Evolutionary conservation across 2,888 invertebrate genomes (phyloP).

Genomic region (Latrodectus hesperus): DNA sequence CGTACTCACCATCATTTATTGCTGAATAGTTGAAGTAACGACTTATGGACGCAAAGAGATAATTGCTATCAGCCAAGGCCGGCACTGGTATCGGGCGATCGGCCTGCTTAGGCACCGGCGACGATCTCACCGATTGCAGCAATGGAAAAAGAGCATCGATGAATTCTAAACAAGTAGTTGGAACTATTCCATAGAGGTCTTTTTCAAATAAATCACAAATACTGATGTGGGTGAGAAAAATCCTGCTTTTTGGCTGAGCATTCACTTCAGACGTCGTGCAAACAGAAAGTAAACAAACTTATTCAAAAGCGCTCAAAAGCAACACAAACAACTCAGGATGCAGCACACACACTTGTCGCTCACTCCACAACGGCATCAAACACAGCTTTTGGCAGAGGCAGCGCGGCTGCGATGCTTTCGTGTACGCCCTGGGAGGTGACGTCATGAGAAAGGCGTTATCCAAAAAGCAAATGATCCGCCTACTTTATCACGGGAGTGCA

Average conservation of each 20-base stretch:
- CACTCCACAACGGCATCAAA: constrained; percentile 11
- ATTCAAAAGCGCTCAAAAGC: not conserved
- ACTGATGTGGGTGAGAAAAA: not conserved
- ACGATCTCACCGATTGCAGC: constrained; percentile 12
- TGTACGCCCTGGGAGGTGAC: constrained; percentile 17
- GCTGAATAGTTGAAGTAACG: not conserved
- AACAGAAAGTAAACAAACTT: constrained; percentile 10
- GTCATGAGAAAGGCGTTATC: constrained; percentile 35
- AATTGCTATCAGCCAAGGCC: constrained; percentile 3
- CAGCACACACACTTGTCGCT: constrained; percentile 21
- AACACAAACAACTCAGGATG: constrained; percentile 25
- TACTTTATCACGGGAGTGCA: not conserved
- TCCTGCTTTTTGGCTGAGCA: not conserved
- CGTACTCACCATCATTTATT: not conserved
- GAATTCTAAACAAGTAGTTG: not conserved
- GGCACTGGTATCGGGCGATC: constrained; percentile 12
- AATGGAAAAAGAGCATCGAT: not conserved
- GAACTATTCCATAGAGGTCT: not conserved
- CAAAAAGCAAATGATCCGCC: constrained; percentile 6
- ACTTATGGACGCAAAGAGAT: constrained; percentile 15
- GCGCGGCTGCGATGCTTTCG: constrained; percentile 7
- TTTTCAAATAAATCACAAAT: constrained; percentile 1
- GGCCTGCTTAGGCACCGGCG: constrained; percentile 9
- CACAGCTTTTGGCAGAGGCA: constrained; percentile 27
- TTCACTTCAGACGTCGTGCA: not conserved